A percentile compares a stretch with the other conserved stretches of the same genome.
Conservation (phyloP, 2,888 invertebrate species). For the Agriopis marginaria region DNA sequence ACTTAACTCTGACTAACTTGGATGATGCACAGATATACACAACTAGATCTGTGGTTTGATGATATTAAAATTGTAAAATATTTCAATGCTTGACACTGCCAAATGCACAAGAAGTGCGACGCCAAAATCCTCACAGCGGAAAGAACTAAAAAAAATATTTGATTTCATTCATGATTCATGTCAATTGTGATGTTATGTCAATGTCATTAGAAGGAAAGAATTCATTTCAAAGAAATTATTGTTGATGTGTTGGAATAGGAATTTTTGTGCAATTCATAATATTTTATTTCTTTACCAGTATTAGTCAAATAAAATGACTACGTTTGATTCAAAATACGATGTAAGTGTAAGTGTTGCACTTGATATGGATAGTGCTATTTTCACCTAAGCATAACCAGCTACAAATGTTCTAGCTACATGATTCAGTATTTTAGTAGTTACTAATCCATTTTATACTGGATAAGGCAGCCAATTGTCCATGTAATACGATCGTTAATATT, state of each 20-base stretch:
- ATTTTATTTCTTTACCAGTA: slow-evolving; percentile 45
- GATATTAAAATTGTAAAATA: no score
- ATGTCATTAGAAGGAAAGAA: slow-evolving; percentile 8
- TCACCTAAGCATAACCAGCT: background rate
- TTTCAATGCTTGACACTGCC: no score
- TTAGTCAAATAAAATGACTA: slow-evolving; percentile 62
- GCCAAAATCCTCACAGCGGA: background rate
- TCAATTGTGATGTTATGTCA: background rate
- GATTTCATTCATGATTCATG: background rate
- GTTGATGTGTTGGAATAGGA: slow-evolving; percentile 69
- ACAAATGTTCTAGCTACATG: background rate
- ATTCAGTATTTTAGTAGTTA: background rate
- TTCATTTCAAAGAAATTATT: slow-evolving; percentile 15
- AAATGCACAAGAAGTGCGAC: no score
- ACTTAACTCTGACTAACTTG: no score
- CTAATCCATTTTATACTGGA: background rate
- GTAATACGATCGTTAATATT: background rate
- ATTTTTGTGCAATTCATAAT: slow-evolving; percentile 53
- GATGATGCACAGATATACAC: no score
- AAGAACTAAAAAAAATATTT: background rate
- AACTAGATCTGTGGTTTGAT: no score
- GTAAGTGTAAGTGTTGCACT: slow-evolving; percentile 69
- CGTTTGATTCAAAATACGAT: slow-evolving; percentile 85
- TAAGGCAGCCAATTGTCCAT: background rate
- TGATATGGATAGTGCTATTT: slow-evolving; percentile 3